Conservation (phyloP, 2,888 invertebrate genomes). For the Macrosiphum euphorbiae region DNA sequence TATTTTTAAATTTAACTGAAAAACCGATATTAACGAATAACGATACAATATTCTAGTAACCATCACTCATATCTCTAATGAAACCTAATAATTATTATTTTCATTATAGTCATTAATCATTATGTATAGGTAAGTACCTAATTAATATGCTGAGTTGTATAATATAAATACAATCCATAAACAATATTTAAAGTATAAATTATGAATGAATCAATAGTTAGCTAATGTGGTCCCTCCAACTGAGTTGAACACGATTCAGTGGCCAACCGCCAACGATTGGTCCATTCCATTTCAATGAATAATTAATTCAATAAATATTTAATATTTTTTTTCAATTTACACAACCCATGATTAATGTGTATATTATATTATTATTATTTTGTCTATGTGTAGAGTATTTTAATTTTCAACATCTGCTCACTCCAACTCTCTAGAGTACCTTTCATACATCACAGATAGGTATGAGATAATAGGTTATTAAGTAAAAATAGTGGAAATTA, state of each 20-base stretch:
- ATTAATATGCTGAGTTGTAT: neutral
- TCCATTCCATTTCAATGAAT: neutral
- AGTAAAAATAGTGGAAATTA: neutral
- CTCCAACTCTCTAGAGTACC: neutral
- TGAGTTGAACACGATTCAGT: neutral
- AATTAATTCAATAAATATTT: neutral
- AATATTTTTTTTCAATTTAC: neutral
- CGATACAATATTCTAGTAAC: neutral
- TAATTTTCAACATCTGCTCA: neutral
- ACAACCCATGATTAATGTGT: neutral
- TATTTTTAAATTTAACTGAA: neutral
- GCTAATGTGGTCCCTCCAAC: neutral
- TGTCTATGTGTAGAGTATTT: neutral
- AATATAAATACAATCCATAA: neutral
- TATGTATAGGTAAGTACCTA: neutral
- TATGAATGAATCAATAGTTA: neutral
- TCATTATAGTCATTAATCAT: no score
- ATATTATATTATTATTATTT: neutral
- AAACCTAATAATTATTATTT: neutral
- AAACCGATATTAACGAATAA: neutral
- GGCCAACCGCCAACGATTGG: neutral
- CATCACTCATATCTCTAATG: neutral
- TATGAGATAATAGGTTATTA: neutral
- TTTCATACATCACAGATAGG: neutral
- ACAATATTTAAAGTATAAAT: neutral